These are phyloP conservation scores for Acipenser oxyrinchus DNA, from an alignment of 2,797 vertebrate species.

Conservation along the genomic window DNA sequence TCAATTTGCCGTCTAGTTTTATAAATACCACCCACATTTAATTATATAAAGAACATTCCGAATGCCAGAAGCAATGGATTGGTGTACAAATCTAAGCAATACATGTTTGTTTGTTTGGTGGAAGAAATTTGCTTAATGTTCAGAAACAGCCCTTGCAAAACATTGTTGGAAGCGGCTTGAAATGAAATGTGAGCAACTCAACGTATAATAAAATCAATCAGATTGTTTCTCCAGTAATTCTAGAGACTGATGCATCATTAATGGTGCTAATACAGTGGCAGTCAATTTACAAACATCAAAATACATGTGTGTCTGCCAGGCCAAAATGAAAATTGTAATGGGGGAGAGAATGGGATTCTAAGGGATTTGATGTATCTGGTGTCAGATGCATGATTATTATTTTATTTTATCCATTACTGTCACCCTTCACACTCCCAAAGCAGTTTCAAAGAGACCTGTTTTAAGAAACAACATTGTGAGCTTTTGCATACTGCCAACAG, in stretches of 20 bases:
- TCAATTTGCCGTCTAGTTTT: too few species aligned
- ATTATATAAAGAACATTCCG: too few species aligned
- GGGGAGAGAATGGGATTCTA: constrained; percentile 61
- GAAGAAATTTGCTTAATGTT: too few species aligned
- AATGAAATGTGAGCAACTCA: constrained; percentile 54
- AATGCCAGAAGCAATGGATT: too few species aligned
- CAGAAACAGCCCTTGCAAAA: constrained; percentile 1
- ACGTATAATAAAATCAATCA: constrained; percentile 69
- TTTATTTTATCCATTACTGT: constrained; percentile 39
- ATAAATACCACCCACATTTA: too few species aligned
- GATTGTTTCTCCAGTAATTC: constrained; percentile 67
- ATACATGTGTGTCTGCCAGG: constrained; percentile 66
- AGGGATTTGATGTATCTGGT: constrained; percentile 61
- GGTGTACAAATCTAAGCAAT: too few species aligned
- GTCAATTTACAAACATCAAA: constrained; percentile 68
- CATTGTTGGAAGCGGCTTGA: constrained; percentile 28
- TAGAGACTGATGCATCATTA: constrained; percentile 69
- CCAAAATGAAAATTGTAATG: constrained; percentile 39
- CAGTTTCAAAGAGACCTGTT: too few species aligned
- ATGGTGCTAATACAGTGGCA: constrained; percentile 69
- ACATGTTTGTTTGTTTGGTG: too few species aligned
- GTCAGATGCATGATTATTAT: constrained; percentile 57
- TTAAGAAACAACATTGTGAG: too few species aligned
- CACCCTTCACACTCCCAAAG: too few species aligned
- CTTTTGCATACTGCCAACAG: too few species aligned